Evolutionary conservation across 2,113 vertebrate species (phyloP), one percentile per base, ranked within the genome.

Genomic region (Nesogale talazaci): DNA sequence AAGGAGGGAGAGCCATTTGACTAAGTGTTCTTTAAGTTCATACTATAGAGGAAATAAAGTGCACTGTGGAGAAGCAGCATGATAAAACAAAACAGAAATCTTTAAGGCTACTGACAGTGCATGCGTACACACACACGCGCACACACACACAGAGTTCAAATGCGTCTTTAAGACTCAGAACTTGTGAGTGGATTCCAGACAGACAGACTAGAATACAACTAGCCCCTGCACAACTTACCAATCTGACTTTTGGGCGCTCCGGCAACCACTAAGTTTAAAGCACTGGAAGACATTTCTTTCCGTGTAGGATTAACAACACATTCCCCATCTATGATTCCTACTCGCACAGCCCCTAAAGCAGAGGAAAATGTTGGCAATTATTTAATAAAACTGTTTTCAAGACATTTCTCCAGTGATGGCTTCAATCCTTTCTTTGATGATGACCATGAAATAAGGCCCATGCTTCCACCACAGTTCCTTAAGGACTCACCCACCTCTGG

Each of bases 291-390:
- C 98, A 99, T 99, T 96, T 99, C 98, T 93, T 98, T 98, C 88
- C 99, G 97, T 2, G 99, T 99, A 83, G 99, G 99, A 93, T 99
- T 99, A 96, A 99, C 93, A 76, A 99, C 19, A 92, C 98, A 94
- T 95, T 99, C 98, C 90, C 99, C 99, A 89, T 99, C 97, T 29
- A 99, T 95, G 69, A 99, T 77, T 65, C 99, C 99, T 42, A 99
- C 97, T 84, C 99, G 98, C 57, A 99, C 99, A 16, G 99, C 99
- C 96, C 99, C 99, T 99, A 96, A 70, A 97, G 94, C 34, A 95
- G 38, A 97, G 74, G 94, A 94, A 97, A 40, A 82, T 88, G 91
- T 83, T 94, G 61, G 63, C 2, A 82, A 76, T 10, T 83, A 12
- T 96, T 86, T 86, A 67, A 84, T 67, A 63, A 7, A 92, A 83